Conservation (phyloP, 2,113 vertebrate species). For the Mola mola region DNA sequence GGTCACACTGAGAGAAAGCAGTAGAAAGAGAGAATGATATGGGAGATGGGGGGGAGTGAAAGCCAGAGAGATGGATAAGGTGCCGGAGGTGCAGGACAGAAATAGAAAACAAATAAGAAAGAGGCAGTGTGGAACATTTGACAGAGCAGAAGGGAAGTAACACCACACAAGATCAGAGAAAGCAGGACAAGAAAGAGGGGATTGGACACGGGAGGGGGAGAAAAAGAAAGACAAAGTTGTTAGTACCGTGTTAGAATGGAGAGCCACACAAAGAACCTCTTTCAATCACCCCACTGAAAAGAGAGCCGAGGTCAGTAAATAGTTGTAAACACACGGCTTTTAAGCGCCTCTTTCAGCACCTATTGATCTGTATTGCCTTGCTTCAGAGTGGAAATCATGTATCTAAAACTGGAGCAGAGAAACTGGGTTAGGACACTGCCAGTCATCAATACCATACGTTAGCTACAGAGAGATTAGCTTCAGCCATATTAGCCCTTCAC, state of each 20-base stretch:
- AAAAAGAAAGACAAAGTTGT: constrained; percentile 69
- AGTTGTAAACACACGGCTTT: constrained; percentile 30
- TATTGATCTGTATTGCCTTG: constrained; percentile 39
- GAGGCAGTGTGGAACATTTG: constrained; percentile 8
- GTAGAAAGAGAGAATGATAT: constrained; percentile 4
- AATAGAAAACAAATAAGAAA: constrained; percentile 18
- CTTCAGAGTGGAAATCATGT: constrained; percentile 36
- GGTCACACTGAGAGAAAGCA: constrained; percentile 88
- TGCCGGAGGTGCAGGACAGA: neutral
- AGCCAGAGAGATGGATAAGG: constrained; percentile 15
- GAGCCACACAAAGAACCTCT: constrained; percentile 30
- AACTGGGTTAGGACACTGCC: constrained; percentile 51
- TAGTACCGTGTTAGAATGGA: constrained; percentile 78
- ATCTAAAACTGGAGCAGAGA: constrained; percentile 38
- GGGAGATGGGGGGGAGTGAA: neutral
- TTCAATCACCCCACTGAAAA: constrained; percentile 29
- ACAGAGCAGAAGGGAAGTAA: too few relatives aligned
- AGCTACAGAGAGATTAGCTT: constrained; percentile 33
- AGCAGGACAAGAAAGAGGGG: neutral
- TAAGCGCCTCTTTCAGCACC: constrained; percentile 30
- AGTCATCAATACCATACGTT: constrained; percentile 41
- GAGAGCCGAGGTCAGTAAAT: constrained; percentile 34
- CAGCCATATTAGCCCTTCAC: constrained; percentile 24
- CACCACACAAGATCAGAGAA: too few relatives aligned
- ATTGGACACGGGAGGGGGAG: constrained; percentile 47